phyloP scores from a whole-genome alignment of 2,797 vertebrate species.

The Ambastaia sidthimunki region DNA sequence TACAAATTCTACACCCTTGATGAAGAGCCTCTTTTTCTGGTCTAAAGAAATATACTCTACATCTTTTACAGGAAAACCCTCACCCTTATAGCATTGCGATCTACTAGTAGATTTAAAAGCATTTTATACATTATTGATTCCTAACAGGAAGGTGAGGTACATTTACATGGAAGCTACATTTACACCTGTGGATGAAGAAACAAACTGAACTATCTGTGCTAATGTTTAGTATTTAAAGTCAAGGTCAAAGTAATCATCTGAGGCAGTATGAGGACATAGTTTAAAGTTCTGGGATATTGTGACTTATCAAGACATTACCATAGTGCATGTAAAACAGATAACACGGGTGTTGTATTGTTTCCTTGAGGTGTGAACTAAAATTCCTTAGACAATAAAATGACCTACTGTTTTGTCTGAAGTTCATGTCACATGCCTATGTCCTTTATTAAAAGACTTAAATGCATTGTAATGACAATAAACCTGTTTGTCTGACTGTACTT shows the following conservation, averaged over 20 bases:
- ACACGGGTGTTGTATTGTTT: slow-evolving; percentile 25
- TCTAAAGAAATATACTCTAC: slow-evolving; percentile 34
- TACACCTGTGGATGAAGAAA: slow-evolving; percentile 9
- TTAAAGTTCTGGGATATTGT: slow-evolving; percentile 4
- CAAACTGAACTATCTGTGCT: slow-evolving; percentile 12
- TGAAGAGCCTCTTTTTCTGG: slow-evolving; percentile 17
- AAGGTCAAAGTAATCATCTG: slow-evolving; percentile 8
- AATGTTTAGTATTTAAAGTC: background rate
- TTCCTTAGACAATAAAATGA: background rate
- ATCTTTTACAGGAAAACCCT: slow-evolving; percentile 10
- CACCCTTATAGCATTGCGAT: background rate
- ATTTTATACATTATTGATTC: slow-evolving; percentile 25
- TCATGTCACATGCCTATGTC: background rate
- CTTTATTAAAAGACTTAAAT: slow-evolving; percentile 8
- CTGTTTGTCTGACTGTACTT: slow-evolving; percentile 4
- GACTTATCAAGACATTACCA: background rate
- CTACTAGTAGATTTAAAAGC: slow-evolving; percentile 7
- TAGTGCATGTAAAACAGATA: background rate
- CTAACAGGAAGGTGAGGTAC: slow-evolving; percentile 5
- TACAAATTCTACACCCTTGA: slow-evolving; percentile 56
- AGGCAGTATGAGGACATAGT: slow-evolving; percentile 1
- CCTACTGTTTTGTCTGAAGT: slow-evolving; percentile 8
- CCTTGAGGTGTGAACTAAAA: slow-evolving; percentile 9
- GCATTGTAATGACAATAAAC: background rate
- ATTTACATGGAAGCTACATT: slow-evolving; percentile 4